Evolutionary conservation across 2,113 vertebrate genomes (phyloP).

Genomic region (Xenopus tropicalis): UCB_Xtro_10.0 CM004445.2:124538001-124538500

Average conservation of each 20-base stretch:
- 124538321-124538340: too few relatives aligned
- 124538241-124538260: slow-evolving; percentile 20
- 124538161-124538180: not conserved
- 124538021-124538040: not conserved
- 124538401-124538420: too few relatives aligned
- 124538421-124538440: too few relatives aligned
- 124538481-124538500: too few relatives aligned
- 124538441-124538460: too few relatives aligned
- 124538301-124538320: not conserved
- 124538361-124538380: not conserved
- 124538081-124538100: slow-evolving; percentile 6
- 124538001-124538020: too few relatives aligned
- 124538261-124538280: slow-evolving; percentile 26
- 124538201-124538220: not conserved
- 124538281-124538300: slow-evolving; percentile 18
- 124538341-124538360: not conserved
- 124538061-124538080: not conserved
- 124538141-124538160: not conserved
- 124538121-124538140: not conserved
- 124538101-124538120: not conserved
- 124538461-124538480: too few relatives aligned
- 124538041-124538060: not conserved
- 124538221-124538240: slow-evolving; percentile 7
- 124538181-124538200: not conserved
- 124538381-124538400: too few relatives aligned